Conservation (phyloP, 2,888 invertebrate species). For the Thelaira solivaga region DNA sequence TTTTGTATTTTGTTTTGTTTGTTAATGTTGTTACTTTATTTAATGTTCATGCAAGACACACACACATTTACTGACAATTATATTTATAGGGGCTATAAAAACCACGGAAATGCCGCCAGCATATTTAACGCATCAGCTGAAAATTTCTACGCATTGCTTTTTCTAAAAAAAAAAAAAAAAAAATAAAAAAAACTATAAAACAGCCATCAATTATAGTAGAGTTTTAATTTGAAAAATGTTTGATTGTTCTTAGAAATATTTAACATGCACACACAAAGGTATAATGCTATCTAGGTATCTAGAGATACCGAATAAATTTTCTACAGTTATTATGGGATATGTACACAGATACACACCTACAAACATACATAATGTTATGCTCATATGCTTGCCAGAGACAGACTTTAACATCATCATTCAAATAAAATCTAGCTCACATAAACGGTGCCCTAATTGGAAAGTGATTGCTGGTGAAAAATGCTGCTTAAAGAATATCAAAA, state of each 20-base stretch:
- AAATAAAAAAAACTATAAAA: slow-evolving; percentile 26
- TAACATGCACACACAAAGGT: not conserved
- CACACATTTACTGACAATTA: not conserved
- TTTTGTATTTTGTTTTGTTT: too few species aligned
- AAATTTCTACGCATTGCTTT: slow-evolving; percentile 42
- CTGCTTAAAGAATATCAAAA: not conserved
- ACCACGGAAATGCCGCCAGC: slow-evolving; percentile 60
- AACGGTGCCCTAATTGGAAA: slow-evolving; percentile 57
- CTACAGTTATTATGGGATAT: not conserved
- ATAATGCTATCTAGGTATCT: too few species aligned
- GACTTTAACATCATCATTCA: slow-evolving; percentile 3
- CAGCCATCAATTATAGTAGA: slow-evolving; percentile 22
- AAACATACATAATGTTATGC: not conserved
- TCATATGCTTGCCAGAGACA: slow-evolving; percentile 4
- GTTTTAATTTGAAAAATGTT: slow-evolving; percentile 23
- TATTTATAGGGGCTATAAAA: slow-evolving; percentile 51
- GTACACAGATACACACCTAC: not conserved
- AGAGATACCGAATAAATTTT: not conserved
- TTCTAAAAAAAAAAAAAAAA: not conserved
- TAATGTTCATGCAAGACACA: not conserved
- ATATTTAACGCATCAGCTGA: slow-evolving; percentile 61
- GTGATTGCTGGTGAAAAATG: slow-evolving; percentile 53
- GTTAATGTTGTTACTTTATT: slow-evolving; percentile 11
- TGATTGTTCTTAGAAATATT: slow-evolving; percentile 11
- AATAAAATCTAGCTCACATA: slow-evolving; percentile 2